Evolutionary conservation across 2,888 invertebrate species (phyloP).

Genomic region (Drosophila subsilvestris): DNA sequence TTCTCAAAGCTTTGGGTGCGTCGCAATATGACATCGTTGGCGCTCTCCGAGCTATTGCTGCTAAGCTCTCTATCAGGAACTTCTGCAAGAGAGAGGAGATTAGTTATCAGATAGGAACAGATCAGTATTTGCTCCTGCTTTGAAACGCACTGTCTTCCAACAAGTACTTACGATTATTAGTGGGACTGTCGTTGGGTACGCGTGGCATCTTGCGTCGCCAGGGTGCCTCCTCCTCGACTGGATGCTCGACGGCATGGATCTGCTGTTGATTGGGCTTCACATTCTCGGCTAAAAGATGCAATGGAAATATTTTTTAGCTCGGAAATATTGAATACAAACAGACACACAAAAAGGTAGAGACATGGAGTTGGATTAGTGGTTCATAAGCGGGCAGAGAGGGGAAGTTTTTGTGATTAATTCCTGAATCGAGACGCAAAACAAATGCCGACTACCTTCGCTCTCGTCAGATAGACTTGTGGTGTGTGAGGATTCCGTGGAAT

Average conservation of each 20-base stretch:
- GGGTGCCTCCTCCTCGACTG: conserved; percentile 87
- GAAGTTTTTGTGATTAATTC: conserved; percentile 19
- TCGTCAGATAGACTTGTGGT: conserved; percentile 82
- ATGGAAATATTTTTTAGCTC: background rate
- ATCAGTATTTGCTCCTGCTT: background rate
- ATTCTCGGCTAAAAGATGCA: conserved; percentile 64
- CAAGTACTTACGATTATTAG: conserved; percentile 85
- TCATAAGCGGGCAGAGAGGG: conserved; percentile 24
- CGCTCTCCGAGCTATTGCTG: conserved; percentile 72
- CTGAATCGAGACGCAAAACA: conserved; percentile 41
- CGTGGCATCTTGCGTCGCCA: conserved; percentile 88
- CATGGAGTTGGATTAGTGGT: conserved; percentile 40
- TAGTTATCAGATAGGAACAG: background rate
- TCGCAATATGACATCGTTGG: conserved; percentile 88
- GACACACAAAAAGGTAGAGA: background rate
- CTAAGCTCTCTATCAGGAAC: conserved; percentile 86
- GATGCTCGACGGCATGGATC: conserved; percentile 81
- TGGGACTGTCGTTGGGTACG: conserved; percentile 85
- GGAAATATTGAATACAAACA: background rate
- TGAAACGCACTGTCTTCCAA: background rate
- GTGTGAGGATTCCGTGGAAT: conserved; percentile 84
- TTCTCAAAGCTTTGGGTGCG: conserved; percentile 95
- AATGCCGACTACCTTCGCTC: conserved; percentile 71
- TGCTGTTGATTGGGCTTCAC: conserved; percentile 74
- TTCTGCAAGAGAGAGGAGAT: conserved; percentile 81